These are phyloP conservation scores for Limnephilus marmoratus DNA, from an alignment of 2,888 invertebrate species.

Conservation along the genomic window DNA sequence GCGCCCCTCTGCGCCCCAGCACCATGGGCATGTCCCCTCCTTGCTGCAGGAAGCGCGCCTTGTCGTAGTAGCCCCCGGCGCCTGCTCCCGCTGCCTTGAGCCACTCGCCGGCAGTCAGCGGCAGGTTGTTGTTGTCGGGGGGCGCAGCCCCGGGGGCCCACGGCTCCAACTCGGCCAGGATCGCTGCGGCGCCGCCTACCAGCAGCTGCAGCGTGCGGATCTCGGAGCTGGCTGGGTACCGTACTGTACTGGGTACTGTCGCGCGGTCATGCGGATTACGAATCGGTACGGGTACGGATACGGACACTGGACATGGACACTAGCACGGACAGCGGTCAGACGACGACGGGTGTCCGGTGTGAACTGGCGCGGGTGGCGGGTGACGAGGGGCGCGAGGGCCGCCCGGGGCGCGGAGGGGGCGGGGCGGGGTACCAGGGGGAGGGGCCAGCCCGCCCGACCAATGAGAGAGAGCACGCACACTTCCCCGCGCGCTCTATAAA, in stretches of 20 bases:
- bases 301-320: constrained; percentile 61
- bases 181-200: constrained; percentile 76
- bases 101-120: constrained; percentile 66
- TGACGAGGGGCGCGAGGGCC: constrained; percentile 47
- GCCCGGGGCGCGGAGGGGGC: constrained; percentile 60
- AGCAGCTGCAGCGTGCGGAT: constrained; percentile 72
- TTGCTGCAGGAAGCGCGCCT: constrained; percentile 55
- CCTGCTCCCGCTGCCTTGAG: constrained; percentile 60
- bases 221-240: constrained; percentile 58
- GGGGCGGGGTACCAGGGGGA: constrained; percentile 72
- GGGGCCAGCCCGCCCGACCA: constrained; percentile 69
- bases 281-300: constrained; percentile 55
- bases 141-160: constrained; percentile 68
- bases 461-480: constrained; percentile 69
- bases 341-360: constrained; percentile 73
- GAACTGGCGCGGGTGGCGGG: constrained; percentile 62
- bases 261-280: constrained; percentile 36
- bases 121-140: constrained; percentile 68
- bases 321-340: constrained; percentile 70
- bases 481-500: constrained; percentile 68
- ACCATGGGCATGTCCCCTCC: constrained; percentile 79
- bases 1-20: constrained; percentile 76
- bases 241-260: background rate
- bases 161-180: constrained; percentile 69
- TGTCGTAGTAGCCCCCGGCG: constrained; percentile 63